These are phyloP conservation scores for Rhinichthys osculus DNA, from an alignment of 2,797 vertebrate species.

Conservation along the genomic window DNA sequence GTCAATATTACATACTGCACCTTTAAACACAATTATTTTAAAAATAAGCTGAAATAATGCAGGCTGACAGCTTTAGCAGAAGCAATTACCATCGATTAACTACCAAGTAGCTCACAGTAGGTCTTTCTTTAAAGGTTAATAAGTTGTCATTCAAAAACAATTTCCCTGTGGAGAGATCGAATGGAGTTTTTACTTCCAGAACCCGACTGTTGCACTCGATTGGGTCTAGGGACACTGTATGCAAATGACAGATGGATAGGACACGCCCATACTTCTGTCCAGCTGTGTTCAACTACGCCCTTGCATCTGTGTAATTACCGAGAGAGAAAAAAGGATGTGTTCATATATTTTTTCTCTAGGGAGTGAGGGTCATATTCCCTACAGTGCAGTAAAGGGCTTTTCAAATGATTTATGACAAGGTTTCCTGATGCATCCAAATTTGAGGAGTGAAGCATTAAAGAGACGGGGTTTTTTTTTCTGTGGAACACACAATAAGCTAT, in stretches of 20 bases:
- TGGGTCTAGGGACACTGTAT: neutral
- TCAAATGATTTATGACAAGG: neutral
- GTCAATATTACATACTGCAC: neutral
- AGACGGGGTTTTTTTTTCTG: neutral
- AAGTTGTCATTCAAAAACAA: neutral
- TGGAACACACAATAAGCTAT: neutral
- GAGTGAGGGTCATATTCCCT: neutral
- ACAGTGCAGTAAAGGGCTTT: neutral
- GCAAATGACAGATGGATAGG: slow-evolving; percentile 24
- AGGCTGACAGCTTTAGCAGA: neutral
- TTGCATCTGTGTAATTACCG: slow-evolving; percentile 1
- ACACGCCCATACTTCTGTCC: slow-evolving; percentile 30
- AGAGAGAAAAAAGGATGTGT: neutral
- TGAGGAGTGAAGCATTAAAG: neutral
- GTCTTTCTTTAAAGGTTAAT: neutral
- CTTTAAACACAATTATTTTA: neutral
- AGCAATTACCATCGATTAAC: neutral
- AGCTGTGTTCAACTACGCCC: neutral
- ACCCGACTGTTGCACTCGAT: neutral
- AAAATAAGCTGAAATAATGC: neutral
- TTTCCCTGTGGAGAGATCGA: neutral
- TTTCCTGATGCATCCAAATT: slow-evolving; percentile 2
- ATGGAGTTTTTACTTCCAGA: neutral
- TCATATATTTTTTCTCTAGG: neutral
- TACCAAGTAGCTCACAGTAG: neutral